Evolutionary conservation across 2,888 invertebrate genomes (phyloP), one percentile per base, ranked within the genome.

Genomic region (Anthrax anthrax): DNA sequence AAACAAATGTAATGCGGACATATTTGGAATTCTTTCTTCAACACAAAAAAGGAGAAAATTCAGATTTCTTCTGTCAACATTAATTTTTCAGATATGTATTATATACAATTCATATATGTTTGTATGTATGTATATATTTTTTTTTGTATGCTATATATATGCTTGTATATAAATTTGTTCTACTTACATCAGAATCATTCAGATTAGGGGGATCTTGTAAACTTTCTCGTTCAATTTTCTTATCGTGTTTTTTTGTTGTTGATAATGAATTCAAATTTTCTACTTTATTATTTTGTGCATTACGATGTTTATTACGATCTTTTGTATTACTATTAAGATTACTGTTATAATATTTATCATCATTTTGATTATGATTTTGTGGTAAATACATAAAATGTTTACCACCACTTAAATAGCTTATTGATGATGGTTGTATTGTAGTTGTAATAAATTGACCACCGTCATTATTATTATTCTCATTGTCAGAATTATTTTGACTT

Each of bases 321-420:
- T n/a, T n/a, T n/a, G n/a, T n/a, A n/a, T n/a, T n/a, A n/a, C n/a
- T n/a, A n/a, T n/a, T n/a, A n/a, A n/a, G n/a, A n/a, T n/a, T n/a
- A n/a, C n/a, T n/a, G n/a, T n/a, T n/a, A n/a, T n/a, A n/a, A n/a
- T n/a, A n/a, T n/a, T n/a, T n/a, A n/a, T n/a, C n/a, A n/a, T 36
- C 3, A 17, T 17, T 42, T 14, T 42, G 14, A 27, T 17, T 27
- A 13, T 42, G n/a, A 14, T 43, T 17, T 16, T 57, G 57, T 13
- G 64, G 64, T 44, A 88, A 71, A 66, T 89, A 89, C 81, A 89
- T 87, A 23, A 87, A 77, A 62, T 84, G 80, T 1, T 80, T 81
- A 57, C 78, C 76, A 56, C 76, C 75, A 2, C 77, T 76, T 48
- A 80, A 61, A 60, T 77, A 79, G 3, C 78, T 72, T 48, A 74